Base-by-base conservation (phyloP, 2,797 vertebrate species). In the Chelidonichthys spinosus region DNA sequence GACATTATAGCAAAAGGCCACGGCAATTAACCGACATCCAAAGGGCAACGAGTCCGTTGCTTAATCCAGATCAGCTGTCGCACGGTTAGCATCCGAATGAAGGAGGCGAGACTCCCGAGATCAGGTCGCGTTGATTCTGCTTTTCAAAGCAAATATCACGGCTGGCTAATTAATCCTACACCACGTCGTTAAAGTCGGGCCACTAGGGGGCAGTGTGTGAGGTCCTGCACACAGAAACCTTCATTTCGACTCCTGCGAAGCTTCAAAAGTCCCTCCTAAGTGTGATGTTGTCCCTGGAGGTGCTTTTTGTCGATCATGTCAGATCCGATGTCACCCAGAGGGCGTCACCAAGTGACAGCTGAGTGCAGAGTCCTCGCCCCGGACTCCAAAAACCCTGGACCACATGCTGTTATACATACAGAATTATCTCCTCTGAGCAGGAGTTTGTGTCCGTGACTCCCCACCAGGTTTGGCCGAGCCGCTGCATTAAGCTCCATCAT, bases 1-100 rank as follows among this genome's bases (percentile, higher is more conserved):
- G 79, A 86, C 81, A 76, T 74, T 53, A 50, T 52, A 59, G 63
- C 68, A 85, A 25, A 85, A 89, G 62, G 90, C 79, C 83, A 54
- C 47, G 11, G 77, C 80, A 82, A 65, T 91, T 87, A 88, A 87
- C 88, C 85, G 53, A 6, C 69, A 63, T 63, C 74, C 44, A 81
- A 84, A 81, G 69, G 56, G 69, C 85, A 90, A 90, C 85, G 85
- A 76, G 73, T 64, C 68, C 17, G 36, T 43, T 36, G 63, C 68
- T 83, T 71, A 59, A 81, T 79, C 82, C 78, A 70, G 73, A 78
- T 77, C 71, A 72, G 70, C 81, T 70, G 74, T 68, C 74, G 62
- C 17, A 53, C 46, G 60, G 75, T 72, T 58, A 0, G 65, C 1
- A 17, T 82, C 46, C 69, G 25, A 40, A 49, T 50, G 25, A 49